phyloP scores from a whole-genome alignment of 2,797 vertebrate genomes.

The Neosilurus mollespiculum region DNA sequence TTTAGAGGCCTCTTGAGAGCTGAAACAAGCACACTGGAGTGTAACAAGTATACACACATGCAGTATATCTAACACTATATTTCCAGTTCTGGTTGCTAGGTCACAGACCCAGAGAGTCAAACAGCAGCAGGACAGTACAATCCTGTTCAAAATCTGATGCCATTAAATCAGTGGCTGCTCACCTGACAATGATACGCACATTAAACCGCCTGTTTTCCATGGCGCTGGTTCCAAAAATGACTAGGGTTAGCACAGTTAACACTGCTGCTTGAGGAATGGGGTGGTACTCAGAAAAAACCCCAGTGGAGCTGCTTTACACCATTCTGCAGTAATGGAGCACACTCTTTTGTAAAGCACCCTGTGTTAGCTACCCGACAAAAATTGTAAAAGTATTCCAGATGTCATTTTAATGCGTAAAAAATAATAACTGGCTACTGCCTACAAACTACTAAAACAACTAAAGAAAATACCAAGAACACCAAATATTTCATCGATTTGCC shows the following conservation, averaged over 20 bases:
- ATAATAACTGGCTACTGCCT: too few species aligned
- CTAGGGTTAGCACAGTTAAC: constrained; percentile 4
- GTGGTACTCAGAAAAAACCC: constrained; percentile 1
- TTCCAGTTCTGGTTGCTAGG: constrained; percentile 10
- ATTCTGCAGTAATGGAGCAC: constrained; percentile 17
- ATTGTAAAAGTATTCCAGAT: not conserved
- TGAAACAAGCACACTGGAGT: not conserved
- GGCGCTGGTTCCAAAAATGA: not conserved
- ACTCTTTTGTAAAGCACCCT: not conserved
- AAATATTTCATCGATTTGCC: not conserved
- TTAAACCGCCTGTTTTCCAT: constrained; percentile 39
- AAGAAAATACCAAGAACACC: not conserved
- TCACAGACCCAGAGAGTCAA: not conserved
- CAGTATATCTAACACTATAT: not conserved
- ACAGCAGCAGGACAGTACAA: constrained; percentile 4
- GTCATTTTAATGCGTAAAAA: not conserved
- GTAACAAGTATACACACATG: not conserved
- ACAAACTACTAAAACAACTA: not conserved
- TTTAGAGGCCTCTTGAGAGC: constrained; percentile 5
- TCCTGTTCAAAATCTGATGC: constrained; percentile 11
- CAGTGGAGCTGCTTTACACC: constrained; percentile 19
- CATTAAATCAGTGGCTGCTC: not conserved
- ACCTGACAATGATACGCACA: not conserved
- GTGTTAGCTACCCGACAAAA: constrained; percentile 16
- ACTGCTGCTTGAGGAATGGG: not conserved